phyloP scores from a whole-genome alignment of 37 sponge, comb jelly and placozoan genomes.

The Aplysina aerophoba region DNA sequence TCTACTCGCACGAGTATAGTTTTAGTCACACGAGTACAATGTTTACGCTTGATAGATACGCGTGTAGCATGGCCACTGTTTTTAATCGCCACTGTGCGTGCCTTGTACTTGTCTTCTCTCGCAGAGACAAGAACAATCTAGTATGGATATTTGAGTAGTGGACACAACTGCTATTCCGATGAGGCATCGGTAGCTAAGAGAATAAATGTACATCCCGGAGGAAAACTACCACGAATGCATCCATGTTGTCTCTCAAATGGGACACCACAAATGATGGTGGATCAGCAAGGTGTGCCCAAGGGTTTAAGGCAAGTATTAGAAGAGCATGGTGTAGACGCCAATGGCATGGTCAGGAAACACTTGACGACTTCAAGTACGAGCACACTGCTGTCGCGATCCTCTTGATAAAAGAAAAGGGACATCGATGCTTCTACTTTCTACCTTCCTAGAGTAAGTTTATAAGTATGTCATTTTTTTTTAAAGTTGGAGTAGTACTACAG shows the following conservation, averaged over 20 bases:
- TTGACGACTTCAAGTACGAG: slow-evolving; percentile 30
- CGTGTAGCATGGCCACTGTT: too few species aligned
- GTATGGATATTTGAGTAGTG: slow-evolving; percentile 32
- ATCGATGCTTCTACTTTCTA: too few species aligned
- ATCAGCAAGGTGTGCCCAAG: not conserved
- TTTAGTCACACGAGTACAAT: too few species aligned
- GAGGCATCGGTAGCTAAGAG: slow-evolving; percentile 31
- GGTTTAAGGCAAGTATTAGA: not conserved
- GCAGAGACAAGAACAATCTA: not conserved
- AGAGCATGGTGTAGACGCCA: not conserved
- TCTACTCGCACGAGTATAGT: too few species aligned
- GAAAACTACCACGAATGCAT: slow-evolving; percentile 15
- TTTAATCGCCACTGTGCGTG: too few species aligned
- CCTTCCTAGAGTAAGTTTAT: too few species aligned
- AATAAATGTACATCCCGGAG: slow-evolving; percentile 46
- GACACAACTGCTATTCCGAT: slow-evolving; percentile 23
- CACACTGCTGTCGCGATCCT: too few species aligned
- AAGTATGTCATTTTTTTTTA: not conserved
- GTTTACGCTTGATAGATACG: too few species aligned
- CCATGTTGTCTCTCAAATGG: not conserved
- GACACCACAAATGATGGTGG: not conserved
- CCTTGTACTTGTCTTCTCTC: too few species aligned
- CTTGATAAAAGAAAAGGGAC: too few species aligned
- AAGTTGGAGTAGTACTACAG: not conserved
- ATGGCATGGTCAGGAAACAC: not conserved